Evolutionary conservation across 2,797 vertebrate species (phyloP), one percentile per base, ranked within the genome.

Genomic region (Cirrhinus molitorella): DNA sequence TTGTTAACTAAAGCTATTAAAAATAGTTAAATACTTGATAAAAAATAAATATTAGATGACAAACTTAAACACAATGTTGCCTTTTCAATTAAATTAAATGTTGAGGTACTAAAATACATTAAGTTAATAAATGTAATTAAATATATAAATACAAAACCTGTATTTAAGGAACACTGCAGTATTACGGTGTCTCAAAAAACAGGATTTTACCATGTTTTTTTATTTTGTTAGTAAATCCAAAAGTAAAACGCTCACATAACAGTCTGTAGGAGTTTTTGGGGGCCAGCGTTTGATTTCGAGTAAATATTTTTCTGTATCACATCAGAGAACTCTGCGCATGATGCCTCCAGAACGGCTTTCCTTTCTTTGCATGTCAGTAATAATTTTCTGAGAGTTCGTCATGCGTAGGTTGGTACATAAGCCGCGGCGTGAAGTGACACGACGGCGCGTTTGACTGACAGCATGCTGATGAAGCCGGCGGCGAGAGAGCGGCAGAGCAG

Each of bases 391-490:
- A 74, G 71, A 55, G 72, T 55, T 83, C 2, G 11, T 75, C 59
- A 67, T 55, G 80, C 72, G 80, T 75, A 55, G 71, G 71, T 28
- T 53, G 59, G 16, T 28, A 43, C 71, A 83, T 82, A 65, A 82
- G 80, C 71, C 21, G 17, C 1, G 71, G 16, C 3, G 19, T 61
- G 80, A 81, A 65, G 53, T 40, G 66, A 78, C 53, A 71, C 13
- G 66, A 13, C 16, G 21, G 79, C 6, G 77, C 78, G 89, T 79
- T 75, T 89, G 87, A 68, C 65, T 83, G 89, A 83, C 65, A 47
- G 82, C 75, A 82, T 83, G 61, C 86, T 84, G 90, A 91, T 83
- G 86, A 85, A 86, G 67, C 85, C 63, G 25, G 40, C 55, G 79
- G 83, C 84, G 79, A 59, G 57, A 59, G 55, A 72, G 37, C 71